These are phyloP conservation scores for Drosophila basisetae DNA, from an alignment of 2,888 invertebrate species.

Conservation along the genomic window DNA sequence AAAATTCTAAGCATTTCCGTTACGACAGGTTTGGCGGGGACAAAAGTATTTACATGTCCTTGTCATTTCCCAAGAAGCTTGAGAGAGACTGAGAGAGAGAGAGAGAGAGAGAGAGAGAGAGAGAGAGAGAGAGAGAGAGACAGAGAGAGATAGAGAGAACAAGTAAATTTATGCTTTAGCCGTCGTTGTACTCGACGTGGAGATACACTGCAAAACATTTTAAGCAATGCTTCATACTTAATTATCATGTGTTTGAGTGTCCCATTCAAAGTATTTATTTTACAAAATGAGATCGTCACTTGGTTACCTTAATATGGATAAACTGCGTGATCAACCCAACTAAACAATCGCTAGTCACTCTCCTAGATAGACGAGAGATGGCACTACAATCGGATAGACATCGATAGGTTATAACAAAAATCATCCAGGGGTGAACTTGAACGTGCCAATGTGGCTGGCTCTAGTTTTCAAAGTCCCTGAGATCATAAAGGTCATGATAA, in stretches of 20 bases:
- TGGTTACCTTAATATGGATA: neutral
- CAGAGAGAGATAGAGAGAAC: neutral
- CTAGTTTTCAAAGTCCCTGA: neutral
- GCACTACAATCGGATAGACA: neutral
- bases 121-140: neutral
- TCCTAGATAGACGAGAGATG: neutral
- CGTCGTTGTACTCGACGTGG: neutral
- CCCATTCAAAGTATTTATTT: neutral
- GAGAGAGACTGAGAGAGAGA: neutral
- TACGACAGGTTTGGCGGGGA: conserved; percentile 15
- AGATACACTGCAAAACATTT: neutral
- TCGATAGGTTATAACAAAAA: too few species aligned
- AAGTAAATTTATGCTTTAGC: neutral
- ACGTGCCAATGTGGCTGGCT: neutral
- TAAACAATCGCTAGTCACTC: neutral
- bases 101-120: neutral
- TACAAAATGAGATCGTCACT: neutral
- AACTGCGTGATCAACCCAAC: neutral
- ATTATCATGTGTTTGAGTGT: neutral
- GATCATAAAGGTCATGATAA: neutral
- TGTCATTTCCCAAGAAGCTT: conserved; percentile 53
- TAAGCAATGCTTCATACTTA: neutral
- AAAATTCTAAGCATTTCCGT: conserved; percentile 62
- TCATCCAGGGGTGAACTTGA: neutral
- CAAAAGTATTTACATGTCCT: conserved; percentile 75